Percentiles rank a stretch among this genome's conserved stretches.
Evolutionary conservation across 2,113 vertebrate genomes (phyloP).

Genomic region (Laticauda colubrina): DNA sequence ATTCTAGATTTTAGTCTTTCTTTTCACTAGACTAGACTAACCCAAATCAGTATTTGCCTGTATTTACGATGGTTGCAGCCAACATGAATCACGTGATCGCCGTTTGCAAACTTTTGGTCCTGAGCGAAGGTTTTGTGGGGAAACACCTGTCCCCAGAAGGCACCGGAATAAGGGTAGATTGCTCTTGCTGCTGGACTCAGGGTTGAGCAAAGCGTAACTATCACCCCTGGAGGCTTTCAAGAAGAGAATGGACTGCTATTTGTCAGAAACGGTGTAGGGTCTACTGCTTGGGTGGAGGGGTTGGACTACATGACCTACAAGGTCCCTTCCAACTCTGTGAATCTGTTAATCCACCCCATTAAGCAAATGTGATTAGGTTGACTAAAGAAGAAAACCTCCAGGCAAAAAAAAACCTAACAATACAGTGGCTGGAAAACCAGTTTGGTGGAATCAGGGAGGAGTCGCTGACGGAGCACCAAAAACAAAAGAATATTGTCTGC

Average conservation of each 20-base stretch:
- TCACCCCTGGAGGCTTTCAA: no score
- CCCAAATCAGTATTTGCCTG: no score
- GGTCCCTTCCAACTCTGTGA: no score
- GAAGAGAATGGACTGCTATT: no score
- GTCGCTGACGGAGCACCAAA: constrained; percentile 2
- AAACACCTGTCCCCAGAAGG: neutral
- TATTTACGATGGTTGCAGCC: no score
- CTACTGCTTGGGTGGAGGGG: no score
- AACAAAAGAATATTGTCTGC: neutral
- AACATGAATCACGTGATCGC: no score
- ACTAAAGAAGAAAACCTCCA: constrained; percentile 32
- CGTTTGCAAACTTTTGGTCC: no score
- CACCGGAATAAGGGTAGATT: neutral
- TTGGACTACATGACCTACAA: no score
- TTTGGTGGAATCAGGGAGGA: constrained; percentile 9
- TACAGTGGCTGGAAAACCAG: constrained; percentile 27
- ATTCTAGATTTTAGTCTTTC: no score
- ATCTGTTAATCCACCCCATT: constrained; percentile 41
- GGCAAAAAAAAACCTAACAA: constrained; percentile 53
- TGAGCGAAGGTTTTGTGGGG: neutral
- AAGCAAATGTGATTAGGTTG: constrained; percentile 55
- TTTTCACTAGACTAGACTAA: no score
- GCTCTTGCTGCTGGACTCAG: accelerated
- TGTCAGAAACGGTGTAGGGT: no score
- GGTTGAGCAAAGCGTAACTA: neutral